Evolutionary conservation across 2,113 vertebrate species (phyloP), one percentile per base, ranked within the genome.

Genomic region (Terrapene triunguis): DNA sequence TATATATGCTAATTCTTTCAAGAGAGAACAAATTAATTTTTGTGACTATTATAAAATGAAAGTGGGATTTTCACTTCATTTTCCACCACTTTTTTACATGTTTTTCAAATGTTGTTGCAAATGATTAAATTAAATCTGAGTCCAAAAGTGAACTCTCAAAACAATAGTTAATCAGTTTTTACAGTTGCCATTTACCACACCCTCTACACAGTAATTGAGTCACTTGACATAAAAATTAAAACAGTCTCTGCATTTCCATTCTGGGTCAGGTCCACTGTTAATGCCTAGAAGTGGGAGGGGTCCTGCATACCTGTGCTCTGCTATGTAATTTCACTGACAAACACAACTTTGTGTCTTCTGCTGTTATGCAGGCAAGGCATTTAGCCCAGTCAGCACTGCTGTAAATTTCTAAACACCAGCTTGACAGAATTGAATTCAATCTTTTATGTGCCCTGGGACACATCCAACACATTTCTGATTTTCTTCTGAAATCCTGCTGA

Each of bases 391-490:
- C 98, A 98, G 96, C 93, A 91, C 51, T 93, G 92, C 90, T 98
- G 94, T 95, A 98, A 97, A 98, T 98, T 98, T 98, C 97, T 96
- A 87, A 97, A 97, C 95, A 97, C 96, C 97, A 98, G 87, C 94
- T 93, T 96, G 89, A 95, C 87, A 96, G 93, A 98, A 97, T 50
- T 95, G 94, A 98, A 97, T 94, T 96, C 97, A 97, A 19, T 98
- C 96, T 97, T 98, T 96, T 97, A 97, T 96, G 93, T 96, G 95
- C 96, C 92, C 97, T 98, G 90, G 97, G 97, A 98, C 89, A 97
- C 69, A 95, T 96, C 88, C 94, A 97, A 95, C 87, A 85, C 24
- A 35, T 98, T 98, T 98, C 94, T 89, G 81, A 96, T 97, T 98
- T 98, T 97, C 90, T 89, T 95, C 93, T 89, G 93, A 97, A 98